A percentile compares a stretch with the other conserved stretches of the same genome.
phyloP scores from a whole-genome alignment of 2,797 vertebrate genomes.

The Platalea minor region DNA sequence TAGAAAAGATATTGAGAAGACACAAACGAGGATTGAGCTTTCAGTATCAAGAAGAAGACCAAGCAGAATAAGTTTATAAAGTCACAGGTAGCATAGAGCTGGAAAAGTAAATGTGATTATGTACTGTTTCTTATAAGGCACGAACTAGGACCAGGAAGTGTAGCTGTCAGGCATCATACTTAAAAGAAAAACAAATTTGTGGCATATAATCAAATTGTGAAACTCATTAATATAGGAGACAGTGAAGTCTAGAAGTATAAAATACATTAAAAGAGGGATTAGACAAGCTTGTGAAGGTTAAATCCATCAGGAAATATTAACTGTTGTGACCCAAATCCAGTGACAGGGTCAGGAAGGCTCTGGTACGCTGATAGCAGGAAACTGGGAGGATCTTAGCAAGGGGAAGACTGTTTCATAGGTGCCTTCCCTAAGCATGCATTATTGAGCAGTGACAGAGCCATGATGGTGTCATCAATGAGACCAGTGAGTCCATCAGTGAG shows the following conservation, averaged over 20 bases:
- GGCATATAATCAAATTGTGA: not conserved
- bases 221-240: not conserved
- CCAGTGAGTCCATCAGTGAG: not conserved
- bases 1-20: not conserved
- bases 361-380: not conserved
- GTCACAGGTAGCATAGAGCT: not conserved
- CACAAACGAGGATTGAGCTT: not conserved
- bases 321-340: not conserved
- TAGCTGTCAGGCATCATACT: not conserved
- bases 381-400: not conserved
- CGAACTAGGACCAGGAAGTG: not conserved
- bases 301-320: not conserved
- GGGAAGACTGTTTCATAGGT: not conserved
- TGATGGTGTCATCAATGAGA: not conserved
- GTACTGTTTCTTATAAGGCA: not conserved
- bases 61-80: not conserved
- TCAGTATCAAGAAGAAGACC: not conserved
- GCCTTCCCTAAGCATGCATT: not conserved
- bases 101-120: not conserved
- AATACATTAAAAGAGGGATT: not conserved
- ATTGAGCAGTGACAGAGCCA: not conserved
- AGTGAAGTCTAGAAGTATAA: not conserved
- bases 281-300: not conserved
- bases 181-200: not conserved
- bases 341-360: not conserved